Evolutionary conservation across 92 coral and sea anemone species (phyloP), one percentile per base, ranked within the genome.

Genomic region (Porites lobata): DNA sequence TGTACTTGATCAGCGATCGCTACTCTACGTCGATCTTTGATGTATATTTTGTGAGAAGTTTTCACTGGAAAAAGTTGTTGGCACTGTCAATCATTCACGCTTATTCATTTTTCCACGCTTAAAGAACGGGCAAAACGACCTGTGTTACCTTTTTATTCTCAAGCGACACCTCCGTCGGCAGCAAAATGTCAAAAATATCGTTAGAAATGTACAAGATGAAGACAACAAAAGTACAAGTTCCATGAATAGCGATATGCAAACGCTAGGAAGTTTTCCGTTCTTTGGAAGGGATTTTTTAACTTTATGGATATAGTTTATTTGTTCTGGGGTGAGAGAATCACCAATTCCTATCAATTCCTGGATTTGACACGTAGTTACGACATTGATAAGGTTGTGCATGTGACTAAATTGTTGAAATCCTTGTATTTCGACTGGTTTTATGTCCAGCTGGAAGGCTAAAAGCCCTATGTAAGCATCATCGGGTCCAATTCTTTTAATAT

Each of bases 401-500:
- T 57, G 69, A 10, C 69, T 10, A 32, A 75, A 56, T 65, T 94
- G 96, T 22, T 92, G 75, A 67, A 97, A 78, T n/a, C 92, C 90
- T 69, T 79, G 86, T n/a, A 95, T 74, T 15, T 50, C 38, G 4
- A 80, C 86, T 4, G 98, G 93, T 8, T 79, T 87, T 6, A 95
- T 90, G 1, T 87, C 89, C 17, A 93, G 66, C 56, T 89, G 93
- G 51, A 82, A 61, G 65, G 91, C 90, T 18, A 95, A 75, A 56
- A 95, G 24, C 14, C 98, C 98, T 50, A 93, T 20, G 62, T 95
- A 95, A 0, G 98, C 98, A 87, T 95, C 98, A 62, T 95, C 98
- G 8, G 96, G 93, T 11, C 66, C 66, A 52, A 95, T 93, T 20
- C 95, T 82, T 6, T 29, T 74, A 20, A 93, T 83, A 63, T 91